A percentile compares a stretch with the other conserved stretches of the same genome.
These are phyloP conservation scores for Agriopis aurantiaria DNA, from an alignment of 2,888 invertebrate genomes.

Conservation along the genomic window DNA sequence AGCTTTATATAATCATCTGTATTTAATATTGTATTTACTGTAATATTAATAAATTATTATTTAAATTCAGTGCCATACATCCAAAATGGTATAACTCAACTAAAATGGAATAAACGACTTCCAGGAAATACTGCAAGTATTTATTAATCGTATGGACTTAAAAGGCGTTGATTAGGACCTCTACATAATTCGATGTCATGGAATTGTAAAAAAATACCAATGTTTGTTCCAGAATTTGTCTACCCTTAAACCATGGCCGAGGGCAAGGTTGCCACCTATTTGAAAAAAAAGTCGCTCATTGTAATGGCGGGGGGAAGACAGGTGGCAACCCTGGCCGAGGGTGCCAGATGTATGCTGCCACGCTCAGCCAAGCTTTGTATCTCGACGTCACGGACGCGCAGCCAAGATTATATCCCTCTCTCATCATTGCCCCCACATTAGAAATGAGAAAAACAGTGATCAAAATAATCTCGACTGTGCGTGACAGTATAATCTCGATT, in stretches of 20 bases:
- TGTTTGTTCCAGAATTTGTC: neutral
- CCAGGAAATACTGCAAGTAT: neutral
- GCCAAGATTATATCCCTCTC: neutral
- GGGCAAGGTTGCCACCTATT: too few relatives aligned
- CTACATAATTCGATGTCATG: neutral
- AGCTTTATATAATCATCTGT: conserved; percentile 40
- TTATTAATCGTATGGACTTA: neutral
- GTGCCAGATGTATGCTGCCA: neutral
- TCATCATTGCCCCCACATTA: neutral
- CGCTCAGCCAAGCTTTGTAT: neutral
- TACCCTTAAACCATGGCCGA: neutral
- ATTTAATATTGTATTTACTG: conserved; percentile 14
- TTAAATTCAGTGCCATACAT: conserved; percentile 3
- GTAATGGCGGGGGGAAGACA: too few relatives aligned
- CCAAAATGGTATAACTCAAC: neutral
- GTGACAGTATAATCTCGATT: too few relatives aligned
- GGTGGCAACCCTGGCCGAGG: too few relatives aligned
- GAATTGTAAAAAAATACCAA: conserved; percentile 9
- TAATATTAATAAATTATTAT: conserved; percentile 11
- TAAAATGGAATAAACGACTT: conserved; percentile 14
- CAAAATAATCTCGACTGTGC: too few relatives aligned
- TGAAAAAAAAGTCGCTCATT: too few relatives aligned
- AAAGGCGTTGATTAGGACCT: neutral
- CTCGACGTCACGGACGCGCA: neutral
- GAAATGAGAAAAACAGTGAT: too few relatives aligned